Evolutionary conservation across 2,113 vertebrate species (phyloP), one percentile per base, ranked within the genome.

Genomic region (Dicrurus megarhynchus): DNA sequence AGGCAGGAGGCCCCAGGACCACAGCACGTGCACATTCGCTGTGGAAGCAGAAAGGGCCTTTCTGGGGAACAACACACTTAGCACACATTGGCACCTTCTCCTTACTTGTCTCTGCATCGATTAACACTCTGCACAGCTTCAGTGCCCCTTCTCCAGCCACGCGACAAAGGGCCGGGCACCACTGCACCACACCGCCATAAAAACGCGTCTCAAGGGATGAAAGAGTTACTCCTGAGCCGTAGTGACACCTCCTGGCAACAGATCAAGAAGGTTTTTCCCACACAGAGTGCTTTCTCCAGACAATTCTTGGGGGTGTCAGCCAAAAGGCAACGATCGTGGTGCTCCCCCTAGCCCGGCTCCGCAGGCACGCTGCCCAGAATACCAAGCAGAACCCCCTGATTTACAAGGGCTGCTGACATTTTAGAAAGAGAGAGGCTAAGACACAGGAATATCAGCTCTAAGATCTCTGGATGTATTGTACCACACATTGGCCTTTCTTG

Each of bases 221-320:
- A 68, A 94, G 0, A 56, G 82, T 56, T 97, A 90, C 92, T 81
- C 90, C 84, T 97, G 97, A 98, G 83, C 95, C 97, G 91, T 53
- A 97, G 94, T 97, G 98, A 98, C 98, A 98, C 94, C 98, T 98
- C 96, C 98, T 98, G 98, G 98, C 86, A 84, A 94, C 49, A 97
- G n/a, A 78, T 18, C 16, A 70, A 91, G 95, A 74, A 75, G 33
- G 32, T 63, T 56, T 67, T 77, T 74, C 47, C 76, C 52, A 60
- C 28, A 9, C 14, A 50, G 33, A 81, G 37, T 47, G 67, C 77
- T 50, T 52, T 44, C 49, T 61, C 19, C 22, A 46, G 60, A 52
- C 17, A 56, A 1, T 56, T 71, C 47, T 19, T 27, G 26, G 10
- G 32, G 23, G 32, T 69, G 88, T 75, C 20, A 67, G 56, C 42